Evolutionary conservation across 2,797 vertebrate genomes (phyloP).

Genomic region (Gephyroberyx darwinii): DNA sequence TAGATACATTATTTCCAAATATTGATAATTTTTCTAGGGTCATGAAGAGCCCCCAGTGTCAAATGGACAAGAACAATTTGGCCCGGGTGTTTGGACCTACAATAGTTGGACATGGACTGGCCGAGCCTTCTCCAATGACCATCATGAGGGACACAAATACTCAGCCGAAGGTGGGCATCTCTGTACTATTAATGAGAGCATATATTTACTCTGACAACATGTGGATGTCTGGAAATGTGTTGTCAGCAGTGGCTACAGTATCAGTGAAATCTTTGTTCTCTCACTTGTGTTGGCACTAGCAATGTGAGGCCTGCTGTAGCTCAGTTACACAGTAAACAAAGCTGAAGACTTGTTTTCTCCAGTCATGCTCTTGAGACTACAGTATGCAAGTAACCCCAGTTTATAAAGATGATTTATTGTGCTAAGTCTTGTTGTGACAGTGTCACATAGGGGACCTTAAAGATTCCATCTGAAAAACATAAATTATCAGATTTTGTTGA

Average conservation of each 20-base stretch:
- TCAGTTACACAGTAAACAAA: not conserved
- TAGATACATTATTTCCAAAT: not conserved
- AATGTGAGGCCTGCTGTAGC: not conserved
- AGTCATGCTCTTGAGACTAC: not conserved
- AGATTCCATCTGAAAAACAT: not conserved
- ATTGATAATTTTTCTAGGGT: slow-evolving; percentile 62
- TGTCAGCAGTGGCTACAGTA: too few relatives aligned
- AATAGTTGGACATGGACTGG: slow-evolving; percentile 82
- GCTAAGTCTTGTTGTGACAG: not conserved
- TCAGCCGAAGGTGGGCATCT: slow-evolving; percentile 80
- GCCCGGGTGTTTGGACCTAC: slow-evolving; percentile 88
- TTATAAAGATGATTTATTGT: not conserved
- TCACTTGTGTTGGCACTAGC: too few relatives aligned
- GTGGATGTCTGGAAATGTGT: too few relatives aligned
- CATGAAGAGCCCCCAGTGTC: slow-evolving; percentile 75
- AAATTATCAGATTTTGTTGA: not conserved
- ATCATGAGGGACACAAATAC: slow-evolving; percentile 85
- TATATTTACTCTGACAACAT: not conserved
- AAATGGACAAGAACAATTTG: slow-evolving; percentile 87
- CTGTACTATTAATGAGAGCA: not conserved
- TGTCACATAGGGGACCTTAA: not conserved
- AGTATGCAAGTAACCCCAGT: not conserved
- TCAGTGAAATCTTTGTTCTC: too few relatives aligned
- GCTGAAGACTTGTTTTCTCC: not conserved
- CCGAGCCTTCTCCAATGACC: slow-evolving; percentile 80